phyloP scores from a whole-genome alignment of 2,888 invertebrate species.

The Parnassius apollo region DNA sequence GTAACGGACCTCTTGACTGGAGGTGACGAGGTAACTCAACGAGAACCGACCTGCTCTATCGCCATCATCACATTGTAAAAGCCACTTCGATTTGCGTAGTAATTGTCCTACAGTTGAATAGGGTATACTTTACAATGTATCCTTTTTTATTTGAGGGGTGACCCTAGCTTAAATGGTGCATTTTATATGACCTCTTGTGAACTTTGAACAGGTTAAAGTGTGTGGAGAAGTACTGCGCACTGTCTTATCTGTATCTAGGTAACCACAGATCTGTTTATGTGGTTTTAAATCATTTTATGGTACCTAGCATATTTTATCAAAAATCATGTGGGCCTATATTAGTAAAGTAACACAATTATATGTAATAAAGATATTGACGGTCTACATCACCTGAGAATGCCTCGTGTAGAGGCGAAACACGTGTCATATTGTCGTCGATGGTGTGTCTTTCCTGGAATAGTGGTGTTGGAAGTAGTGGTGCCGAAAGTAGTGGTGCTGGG shows the following conservation, averaged over 20 bases:
- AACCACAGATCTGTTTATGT: constrained; percentile 9
- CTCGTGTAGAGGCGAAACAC: too few relatives aligned
- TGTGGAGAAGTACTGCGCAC: constrained; percentile 4
- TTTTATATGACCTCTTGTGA: constrained; percentile 21
- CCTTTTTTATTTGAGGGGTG: constrained; percentile 9
- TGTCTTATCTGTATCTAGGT: constrained; percentile 25
- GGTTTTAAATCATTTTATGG: not conserved
- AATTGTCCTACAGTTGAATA: constrained; percentile 27
- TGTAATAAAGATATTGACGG: too few relatives aligned
- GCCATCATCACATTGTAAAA: constrained; percentile 37
- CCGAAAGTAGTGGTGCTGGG: too few relatives aligned
- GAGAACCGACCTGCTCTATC: constrained; percentile 40
- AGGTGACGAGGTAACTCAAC: constrained; percentile 31
- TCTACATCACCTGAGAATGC: too few relatives aligned
- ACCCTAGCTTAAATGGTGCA: constrained; percentile 15
- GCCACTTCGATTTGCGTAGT: constrained; percentile 32
- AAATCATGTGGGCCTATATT: too few relatives aligned
- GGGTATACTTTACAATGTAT: constrained; percentile 10
- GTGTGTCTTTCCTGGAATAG: too few relatives aligned
- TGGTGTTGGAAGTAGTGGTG: too few relatives aligned
- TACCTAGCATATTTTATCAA: not conserved
- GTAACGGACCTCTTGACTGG: constrained; percentile 36
- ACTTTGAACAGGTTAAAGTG: constrained; percentile 6
- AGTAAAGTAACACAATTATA: too few relatives aligned
- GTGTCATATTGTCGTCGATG: too few relatives aligned